phyloP scores from a whole-genome alignment of 2,888 invertebrate species.

The Leucophora obtusa region DNA sequence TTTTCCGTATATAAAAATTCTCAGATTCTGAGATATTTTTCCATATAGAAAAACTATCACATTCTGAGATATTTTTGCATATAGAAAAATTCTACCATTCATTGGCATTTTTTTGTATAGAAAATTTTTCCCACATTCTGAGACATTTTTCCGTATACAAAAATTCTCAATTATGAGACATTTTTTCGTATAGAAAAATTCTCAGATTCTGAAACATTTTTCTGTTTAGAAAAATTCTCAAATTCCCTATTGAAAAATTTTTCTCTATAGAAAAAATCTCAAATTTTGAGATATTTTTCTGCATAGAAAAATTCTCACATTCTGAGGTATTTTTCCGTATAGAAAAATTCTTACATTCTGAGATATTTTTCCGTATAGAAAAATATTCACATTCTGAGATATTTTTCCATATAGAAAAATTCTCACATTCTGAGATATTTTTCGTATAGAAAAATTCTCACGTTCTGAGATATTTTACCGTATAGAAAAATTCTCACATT shows the following conservation, averaged over 20 bases:
- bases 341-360: background rate
- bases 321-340: background rate
- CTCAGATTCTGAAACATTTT: background rate
- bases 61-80: background rate
- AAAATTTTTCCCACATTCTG: too few species aligned
- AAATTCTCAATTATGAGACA: background rate
- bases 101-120: too few species aligned
- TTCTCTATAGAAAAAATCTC: too few species aligned
- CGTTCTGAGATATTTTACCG: background rate
- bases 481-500: background rate
- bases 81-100: background rate
- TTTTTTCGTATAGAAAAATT: background rate
- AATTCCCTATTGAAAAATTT: too few species aligned
- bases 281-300: background rate
- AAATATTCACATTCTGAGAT: background rate
- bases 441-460: background rate
- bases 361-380: background rate
- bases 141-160: background rate
- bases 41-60: background rate
- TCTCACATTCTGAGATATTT: background rate
- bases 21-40: background rate
- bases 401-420: background rate
- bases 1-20: too few species aligned
- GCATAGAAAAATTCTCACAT: background rate
- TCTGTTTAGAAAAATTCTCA: too few species aligned